phyloP scores from a whole-genome alignment of 2,888 invertebrate genomes.

The Dione vanillae region DNA sequence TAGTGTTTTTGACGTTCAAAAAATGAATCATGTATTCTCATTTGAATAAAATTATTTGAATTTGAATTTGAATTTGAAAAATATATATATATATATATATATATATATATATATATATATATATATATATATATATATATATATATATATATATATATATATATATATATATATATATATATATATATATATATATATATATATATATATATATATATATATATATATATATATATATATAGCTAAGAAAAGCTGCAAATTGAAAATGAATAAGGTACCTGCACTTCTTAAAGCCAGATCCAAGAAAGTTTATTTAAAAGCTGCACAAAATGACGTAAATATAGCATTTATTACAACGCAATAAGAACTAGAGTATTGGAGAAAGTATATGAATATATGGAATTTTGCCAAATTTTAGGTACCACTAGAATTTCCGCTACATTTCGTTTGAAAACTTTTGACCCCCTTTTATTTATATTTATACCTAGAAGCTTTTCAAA shows the following conservation, averaged over 20 bases:
- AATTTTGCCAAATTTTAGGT: slow-evolving; percentile 29
- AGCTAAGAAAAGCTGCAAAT: neutral
- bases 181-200: too few species aligned
- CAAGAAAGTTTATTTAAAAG: neutral
- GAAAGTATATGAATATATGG: slow-evolving; percentile 5
- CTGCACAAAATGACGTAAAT: neutral
- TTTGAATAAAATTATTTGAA: too few species aligned
- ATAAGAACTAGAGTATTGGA: neutral
- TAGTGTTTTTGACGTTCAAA: too few species aligned
- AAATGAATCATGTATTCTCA: too few species aligned
- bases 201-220: too few species aligned
- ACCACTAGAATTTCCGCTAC: slow-evolving; percentile 19
- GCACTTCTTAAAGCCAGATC: slow-evolving; percentile 4
- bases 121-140: too few species aligned
- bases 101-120: too few species aligned
- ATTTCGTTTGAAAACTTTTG: slow-evolving; percentile 20
- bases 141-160: too few species aligned
- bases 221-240: neutral
- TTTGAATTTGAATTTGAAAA: too few species aligned
- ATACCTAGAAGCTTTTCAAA: neutral
- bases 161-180: too few species aligned
- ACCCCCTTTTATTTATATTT: slow-evolving; percentile 18
- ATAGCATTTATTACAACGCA: neutral
- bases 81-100: too few species aligned
- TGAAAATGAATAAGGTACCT: neutral